Percentiles rank a stretch among this genome's conserved stretches.
Evolutionary conservation across 2,888 invertebrate species (phyloP).

Genomic region (Temnothorax unifasciatus): DNA sequence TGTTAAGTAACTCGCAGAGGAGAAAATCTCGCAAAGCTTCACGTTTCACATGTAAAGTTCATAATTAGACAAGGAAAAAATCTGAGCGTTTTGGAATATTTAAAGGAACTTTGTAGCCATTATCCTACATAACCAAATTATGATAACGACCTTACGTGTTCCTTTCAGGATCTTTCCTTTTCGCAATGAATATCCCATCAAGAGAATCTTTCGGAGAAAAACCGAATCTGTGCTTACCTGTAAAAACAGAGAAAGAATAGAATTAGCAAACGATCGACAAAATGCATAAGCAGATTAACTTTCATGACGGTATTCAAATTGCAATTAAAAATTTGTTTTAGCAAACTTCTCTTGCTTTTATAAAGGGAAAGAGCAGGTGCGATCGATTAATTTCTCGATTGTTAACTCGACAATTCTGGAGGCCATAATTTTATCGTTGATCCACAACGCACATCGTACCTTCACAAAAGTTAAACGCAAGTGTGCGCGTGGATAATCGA

Average conservation of each 20-base stretch:
- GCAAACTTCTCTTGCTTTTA: neutral
- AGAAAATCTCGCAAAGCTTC: neutral
- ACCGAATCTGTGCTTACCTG: constrained; percentile 41
- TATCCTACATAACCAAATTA: neutral
- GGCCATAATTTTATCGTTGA: constrained; percentile 49
- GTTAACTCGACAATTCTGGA: constrained; percentile 40
- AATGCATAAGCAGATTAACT: constrained; percentile 7
- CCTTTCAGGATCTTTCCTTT: neutral
- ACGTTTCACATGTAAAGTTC: neutral
- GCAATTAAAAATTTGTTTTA: constrained; percentile 26
- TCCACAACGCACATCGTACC: constrained; percentile 35
- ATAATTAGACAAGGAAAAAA: constrained; percentile 5
- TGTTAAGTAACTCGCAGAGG: neutral
- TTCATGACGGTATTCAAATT: neutral
- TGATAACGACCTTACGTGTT: constrained; percentile 9
- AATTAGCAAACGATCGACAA: constrained; percentile 24
- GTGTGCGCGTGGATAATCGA: constrained; percentile 54
- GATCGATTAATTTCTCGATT: constrained; percentile 49
- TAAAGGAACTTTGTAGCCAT: neutral
- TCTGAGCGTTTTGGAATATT: neutral
- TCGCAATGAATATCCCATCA: constrained; percentile 3
- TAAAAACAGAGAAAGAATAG: neutral
- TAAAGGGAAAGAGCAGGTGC: constrained; percentile 13
- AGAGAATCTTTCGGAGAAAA: constrained; percentile 11
- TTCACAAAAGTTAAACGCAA: constrained; percentile 53